These are phyloP conservation scores for Halocaridina rubra DNA, from an alignment of 2,888 invertebrate species.

Conservation along the genomic window DNA sequence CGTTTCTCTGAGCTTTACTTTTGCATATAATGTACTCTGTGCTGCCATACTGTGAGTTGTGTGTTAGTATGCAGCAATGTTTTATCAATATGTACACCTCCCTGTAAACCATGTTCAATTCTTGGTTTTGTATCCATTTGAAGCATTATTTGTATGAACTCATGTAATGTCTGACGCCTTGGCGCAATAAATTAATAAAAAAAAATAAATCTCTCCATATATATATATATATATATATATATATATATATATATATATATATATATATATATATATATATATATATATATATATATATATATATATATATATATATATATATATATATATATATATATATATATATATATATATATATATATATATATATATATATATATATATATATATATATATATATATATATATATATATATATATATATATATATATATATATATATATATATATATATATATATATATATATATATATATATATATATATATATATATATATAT, in stretches of 20 bases:
- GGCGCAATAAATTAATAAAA: too few species aligned
- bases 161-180: too few species aligned
- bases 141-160: too few species aligned
- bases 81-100: too few species aligned
- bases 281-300: neutral
- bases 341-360: neutral
- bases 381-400: neutral
- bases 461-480: neutral
- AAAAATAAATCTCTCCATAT: neutral
- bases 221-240: neutral
- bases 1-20: too few species aligned
- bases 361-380: neutral
- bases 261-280: neutral
- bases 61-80: too few species aligned
- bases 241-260: neutral
- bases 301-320: neutral
- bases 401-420: neutral
- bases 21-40: too few species aligned
- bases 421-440: neutral
- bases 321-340: neutral
- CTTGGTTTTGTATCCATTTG: too few species aligned
- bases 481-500: neutral
- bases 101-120: too few species aligned
- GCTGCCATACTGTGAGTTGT: too few species aligned
- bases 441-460: neutral